Evolutionary conservation across 2,797 vertebrate species (phyloP).

Genomic region (Streptopelia turtur): DNA sequence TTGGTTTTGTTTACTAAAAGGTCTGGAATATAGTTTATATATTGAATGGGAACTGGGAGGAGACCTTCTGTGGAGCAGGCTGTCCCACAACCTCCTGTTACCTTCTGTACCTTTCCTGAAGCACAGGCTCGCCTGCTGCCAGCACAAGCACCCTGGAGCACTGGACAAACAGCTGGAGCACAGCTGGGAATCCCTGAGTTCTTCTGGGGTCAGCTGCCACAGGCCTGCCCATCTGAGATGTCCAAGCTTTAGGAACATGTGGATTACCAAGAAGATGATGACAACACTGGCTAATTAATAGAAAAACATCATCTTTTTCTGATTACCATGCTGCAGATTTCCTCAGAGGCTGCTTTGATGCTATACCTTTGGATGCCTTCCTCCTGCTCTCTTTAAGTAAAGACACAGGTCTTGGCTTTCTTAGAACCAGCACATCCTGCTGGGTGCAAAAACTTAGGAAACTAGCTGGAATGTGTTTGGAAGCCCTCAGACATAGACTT

Average conservation of each 20-base stretch:
- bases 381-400: neutral
- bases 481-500: neutral
- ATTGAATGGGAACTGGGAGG: neutral
- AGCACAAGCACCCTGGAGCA: neutral
- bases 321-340: neutral
- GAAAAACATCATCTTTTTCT: neutral
- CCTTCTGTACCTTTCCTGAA: neutral
- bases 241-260: neutral
- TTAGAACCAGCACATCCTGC: neutral
- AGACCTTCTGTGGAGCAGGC: neutral
- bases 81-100: neutral
- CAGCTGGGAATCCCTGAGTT: neutral
- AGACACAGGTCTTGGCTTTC: neutral
- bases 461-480: neutral
- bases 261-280: neutral
- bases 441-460: neutral
- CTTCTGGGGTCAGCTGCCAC: neutral
- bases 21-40: neutral
- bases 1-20: neutral
- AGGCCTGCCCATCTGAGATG: neutral
- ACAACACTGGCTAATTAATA: neutral
- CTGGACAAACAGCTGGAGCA: neutral
- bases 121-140: neutral
- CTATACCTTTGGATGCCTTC: neutral
- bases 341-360: neutral